These are phyloP conservation scores for Leucoma salicis DNA, from an alignment of 2,888 invertebrate species.

Conservation along the genomic window DNA sequence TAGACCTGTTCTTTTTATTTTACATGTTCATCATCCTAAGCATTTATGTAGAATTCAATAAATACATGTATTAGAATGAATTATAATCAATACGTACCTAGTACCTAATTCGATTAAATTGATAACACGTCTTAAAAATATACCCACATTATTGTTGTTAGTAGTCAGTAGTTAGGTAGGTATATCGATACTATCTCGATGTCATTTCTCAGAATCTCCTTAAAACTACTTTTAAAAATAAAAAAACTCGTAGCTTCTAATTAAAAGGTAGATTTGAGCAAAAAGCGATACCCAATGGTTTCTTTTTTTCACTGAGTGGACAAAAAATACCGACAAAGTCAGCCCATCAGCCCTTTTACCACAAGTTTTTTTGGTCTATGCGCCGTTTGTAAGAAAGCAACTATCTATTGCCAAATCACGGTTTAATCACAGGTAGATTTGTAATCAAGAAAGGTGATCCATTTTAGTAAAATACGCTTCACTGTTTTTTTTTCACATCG, in stretches of 20 bases:
- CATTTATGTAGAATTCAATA: too few species aligned
- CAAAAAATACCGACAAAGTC: slow-evolving; percentile 76
- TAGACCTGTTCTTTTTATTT: too few species aligned
- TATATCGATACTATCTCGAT: slow-evolving; percentile 2
- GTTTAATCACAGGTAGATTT: slow-evolving; percentile 27
- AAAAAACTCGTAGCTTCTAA: slow-evolving; percentile 54
- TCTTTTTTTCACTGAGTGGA: slow-evolving; percentile 55
- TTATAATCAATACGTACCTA: too few species aligned
- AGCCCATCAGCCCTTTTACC: slow-evolving; percentile 48
- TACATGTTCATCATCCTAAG: too few species aligned
- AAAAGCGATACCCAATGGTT: slow-evolving; percentile 65
- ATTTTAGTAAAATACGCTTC: slow-evolving; percentile 13
- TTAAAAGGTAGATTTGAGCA: slow-evolving; percentile 69
- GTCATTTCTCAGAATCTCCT: slow-evolving; percentile 30
- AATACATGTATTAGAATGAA: too few species aligned
- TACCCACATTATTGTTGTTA: slow-evolving; percentile 11
- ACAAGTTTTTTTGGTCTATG: slow-evolving; percentile 57
- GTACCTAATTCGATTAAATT: neutral
- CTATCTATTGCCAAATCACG: slow-evolving; percentile 38
- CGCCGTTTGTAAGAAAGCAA: slow-evolving; percentile 54
- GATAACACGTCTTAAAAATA: neutral
- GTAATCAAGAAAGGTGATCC: slow-evolving; percentile 7
- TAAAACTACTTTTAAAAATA: slow-evolving; percentile 24
- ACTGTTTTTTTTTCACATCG: slow-evolving; percentile 4
- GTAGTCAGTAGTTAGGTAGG: slow-evolving; percentile 5